Conservation (phyloP, 1,140 invertebrate species). For the Nylanderia fulva region DNA sequence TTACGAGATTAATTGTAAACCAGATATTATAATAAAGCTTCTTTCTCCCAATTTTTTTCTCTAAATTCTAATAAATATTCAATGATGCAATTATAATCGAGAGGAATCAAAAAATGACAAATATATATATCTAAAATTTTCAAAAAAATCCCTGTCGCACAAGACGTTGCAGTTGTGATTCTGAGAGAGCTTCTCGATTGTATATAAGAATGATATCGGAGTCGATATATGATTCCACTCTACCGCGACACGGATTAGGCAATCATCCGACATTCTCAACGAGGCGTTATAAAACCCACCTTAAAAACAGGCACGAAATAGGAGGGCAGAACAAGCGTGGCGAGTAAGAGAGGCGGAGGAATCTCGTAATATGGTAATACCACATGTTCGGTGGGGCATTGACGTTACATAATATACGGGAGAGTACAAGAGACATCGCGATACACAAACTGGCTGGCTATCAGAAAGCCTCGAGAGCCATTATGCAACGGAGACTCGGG, state of each 20-base stretch:
- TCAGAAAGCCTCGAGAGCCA: slow-evolving; percentile 69
- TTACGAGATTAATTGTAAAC: not conserved
- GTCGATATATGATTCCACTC: not conserved
- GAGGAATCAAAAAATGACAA: not conserved
- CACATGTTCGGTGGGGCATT: slow-evolving; percentile 65
- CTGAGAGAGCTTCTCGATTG: not conserved
- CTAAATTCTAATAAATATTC: not conserved
- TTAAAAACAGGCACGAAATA: slow-evolving; percentile 46
- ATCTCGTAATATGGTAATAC: slow-evolving; percentile 72
- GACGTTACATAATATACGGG: slow-evolving; percentile 68
- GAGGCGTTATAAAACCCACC: slow-evolving; percentile 57
- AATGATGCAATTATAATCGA: not conserved
- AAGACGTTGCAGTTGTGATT: not conserved
- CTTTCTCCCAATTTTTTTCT: too few species aligned
- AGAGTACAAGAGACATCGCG: slow-evolving; percentile 71
- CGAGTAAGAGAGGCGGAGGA: slow-evolving; percentile 37
- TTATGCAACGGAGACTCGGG: slow-evolving; percentile 69
- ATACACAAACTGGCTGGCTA: slow-evolving; percentile 74
- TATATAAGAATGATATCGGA: slow-evolving; percentile 13
- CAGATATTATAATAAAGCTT: too few species aligned
- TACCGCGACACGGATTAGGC: slow-evolving; percentile 33
- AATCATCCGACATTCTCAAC: slow-evolving; percentile 53
- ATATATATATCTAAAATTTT: not conserved
- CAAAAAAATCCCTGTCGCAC: too few species aligned
- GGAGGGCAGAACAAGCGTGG: not conserved